Base-by-base conservation (phyloP, 2,888 invertebrate genomes). In the Branchellion lobata region DNA sequence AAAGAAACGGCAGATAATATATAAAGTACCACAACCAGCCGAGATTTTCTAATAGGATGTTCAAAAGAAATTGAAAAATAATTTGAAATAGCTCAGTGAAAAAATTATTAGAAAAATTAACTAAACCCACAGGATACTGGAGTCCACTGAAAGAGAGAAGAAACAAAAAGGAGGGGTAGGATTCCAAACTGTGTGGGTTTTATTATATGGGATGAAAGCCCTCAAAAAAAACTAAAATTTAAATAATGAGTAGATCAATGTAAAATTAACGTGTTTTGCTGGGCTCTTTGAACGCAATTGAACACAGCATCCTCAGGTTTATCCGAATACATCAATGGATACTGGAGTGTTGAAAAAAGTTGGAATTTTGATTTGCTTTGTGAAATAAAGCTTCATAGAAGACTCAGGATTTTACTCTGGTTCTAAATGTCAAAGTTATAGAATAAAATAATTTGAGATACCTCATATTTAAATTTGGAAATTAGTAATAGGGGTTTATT, bases 291-390 rank as follows among this genome's bases (percentile, higher is more conserved):
- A 40, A 88, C 79, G 71, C 83, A 83, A 85, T 89, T 89, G 84
- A 89, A 89, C 24, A 85, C 83, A 29, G 86, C 84, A 79, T 76
- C 79, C 0, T 82, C 81, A 5, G 57, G 47, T 33, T 86, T 86
- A n/a, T n/a, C n/a, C n/a, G n/a, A n/a, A 83, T 89, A 89, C 87
- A 89, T 87, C 2, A 82, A 85, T 33, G 89, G 89, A 82, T 89
- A 89, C 86, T 87, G 82, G 40, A 47, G 27, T 33, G 34, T 57
- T 31, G n/a, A 8, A 3, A 29, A 71, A 14, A 33, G 21, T 21
- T 34, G n/a, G 29, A 34, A 61, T 33, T 24, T 11, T 33, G 11
- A 27, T n/a, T 14, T 33, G n/a, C 3, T 51, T 34, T 21, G 40
- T 3, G 31, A 81, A 81, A 57, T 31, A 69, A 5, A 79, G 79